Conservation (phyloP, 2,797 vertebrate genomes). For the Peromyscus attwateri region DNA sequence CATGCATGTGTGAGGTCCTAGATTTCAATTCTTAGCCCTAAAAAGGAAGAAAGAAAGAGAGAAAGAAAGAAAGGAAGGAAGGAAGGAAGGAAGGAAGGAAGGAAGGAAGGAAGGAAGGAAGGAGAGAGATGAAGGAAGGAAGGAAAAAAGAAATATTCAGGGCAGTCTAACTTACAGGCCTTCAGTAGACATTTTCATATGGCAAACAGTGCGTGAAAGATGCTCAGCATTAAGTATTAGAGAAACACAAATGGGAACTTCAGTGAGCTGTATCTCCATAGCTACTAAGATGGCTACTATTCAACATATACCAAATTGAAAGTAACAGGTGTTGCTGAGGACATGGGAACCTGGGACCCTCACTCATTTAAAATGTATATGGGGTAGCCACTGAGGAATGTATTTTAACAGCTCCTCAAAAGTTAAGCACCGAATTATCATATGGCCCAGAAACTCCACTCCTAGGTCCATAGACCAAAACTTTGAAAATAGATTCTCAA, state of each 20-base stretch:
- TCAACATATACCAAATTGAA: background rate
- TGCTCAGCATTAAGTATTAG: background rate
- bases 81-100: accelerated
- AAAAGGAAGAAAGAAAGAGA: too few species aligned
- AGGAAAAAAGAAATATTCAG: background rate
- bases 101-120: too few species aligned
- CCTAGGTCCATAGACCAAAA: background rate
- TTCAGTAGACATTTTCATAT: background rate
- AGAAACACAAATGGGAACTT: background rate
- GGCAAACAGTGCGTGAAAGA: background rate
- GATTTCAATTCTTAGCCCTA: background rate
- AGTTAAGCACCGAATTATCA: background rate
- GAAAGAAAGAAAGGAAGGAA: background rate
- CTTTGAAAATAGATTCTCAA: background rate
- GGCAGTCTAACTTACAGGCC: background rate
- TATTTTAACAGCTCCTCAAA: conserved; percentile 17
- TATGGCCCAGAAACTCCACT: background rate
- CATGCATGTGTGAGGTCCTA: background rate
- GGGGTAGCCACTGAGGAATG: background rate
- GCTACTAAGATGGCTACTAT: background rate
- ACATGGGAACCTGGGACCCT: background rate
- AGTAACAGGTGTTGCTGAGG: background rate
- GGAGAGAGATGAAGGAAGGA: accelerated
- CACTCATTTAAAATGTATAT: background rate
- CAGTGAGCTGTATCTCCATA: background rate